Evolutionary conservation across 1,140 invertebrate genomes (phyloP).

Genomic region (Magallana gigas): DNA sequence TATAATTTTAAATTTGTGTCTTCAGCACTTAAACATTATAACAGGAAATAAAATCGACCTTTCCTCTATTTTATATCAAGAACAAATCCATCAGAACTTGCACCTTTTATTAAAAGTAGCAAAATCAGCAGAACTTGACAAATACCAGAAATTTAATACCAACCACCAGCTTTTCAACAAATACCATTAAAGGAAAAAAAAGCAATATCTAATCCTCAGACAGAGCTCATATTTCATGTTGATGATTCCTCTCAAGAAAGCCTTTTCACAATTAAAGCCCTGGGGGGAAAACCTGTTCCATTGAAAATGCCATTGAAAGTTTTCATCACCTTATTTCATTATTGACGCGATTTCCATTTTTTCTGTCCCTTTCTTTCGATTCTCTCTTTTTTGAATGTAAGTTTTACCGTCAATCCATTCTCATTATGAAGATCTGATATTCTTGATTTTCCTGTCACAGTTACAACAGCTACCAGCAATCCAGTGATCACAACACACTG

Average conservation of each 20-base stretch:
- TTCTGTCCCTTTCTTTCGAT: background rate
- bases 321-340: background rate
- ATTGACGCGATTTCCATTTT: background rate
- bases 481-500: no score
- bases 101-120: background rate
- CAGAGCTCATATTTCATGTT: conserved; percentile 1
- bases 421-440: no score
- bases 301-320: background rate
- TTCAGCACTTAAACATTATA: no score
- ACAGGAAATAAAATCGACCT: no score
- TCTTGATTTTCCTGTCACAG: no score
- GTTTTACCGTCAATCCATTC: background rate
- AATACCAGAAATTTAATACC: conserved; percentile 7
- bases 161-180: background rate
- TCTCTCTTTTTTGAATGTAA: background rate
- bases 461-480: no score
- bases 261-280: background rate
- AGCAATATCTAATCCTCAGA: background rate
- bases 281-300: background rate
- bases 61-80: no score
- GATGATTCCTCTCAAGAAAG: conserved; percentile 18
- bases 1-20: no score
- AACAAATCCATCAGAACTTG: background rate
- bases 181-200: background rate
- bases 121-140: background rate